phyloP scores from a whole-genome alignment of 2,797 vertebrate genomes.

The Clarias pachynema region DNA sequence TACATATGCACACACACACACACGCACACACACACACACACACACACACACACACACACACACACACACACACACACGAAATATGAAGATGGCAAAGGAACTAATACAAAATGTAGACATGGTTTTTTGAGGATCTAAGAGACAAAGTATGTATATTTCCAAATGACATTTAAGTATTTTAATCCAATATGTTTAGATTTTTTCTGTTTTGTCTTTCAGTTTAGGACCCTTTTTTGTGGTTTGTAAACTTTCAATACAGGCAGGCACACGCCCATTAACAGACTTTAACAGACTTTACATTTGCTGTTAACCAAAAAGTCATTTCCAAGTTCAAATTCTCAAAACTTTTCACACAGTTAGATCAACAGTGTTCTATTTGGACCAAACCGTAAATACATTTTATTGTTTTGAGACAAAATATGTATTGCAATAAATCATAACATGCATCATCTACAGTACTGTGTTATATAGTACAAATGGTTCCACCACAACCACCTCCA shows the following conservation, averaged over 20 bases:
- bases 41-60: background rate
- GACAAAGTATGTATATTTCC: background rate
- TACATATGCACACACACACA: slow-evolving; percentile 37
- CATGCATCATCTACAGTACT: too few species aligned
- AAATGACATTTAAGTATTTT: background rate
- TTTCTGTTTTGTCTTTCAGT: background rate
- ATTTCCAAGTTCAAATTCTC: background rate
- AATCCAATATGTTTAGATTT: background rate
- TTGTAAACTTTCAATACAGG: background rate
- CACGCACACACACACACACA: slow-evolving; percentile 7
- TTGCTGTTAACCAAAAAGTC: background rate
- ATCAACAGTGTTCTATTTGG: background rate
- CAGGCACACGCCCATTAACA: background rate
- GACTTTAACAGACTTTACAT: background rate
- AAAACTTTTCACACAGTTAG: background rate
- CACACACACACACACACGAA: background rate
- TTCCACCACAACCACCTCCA: too few species aligned
- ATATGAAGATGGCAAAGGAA: background rate
- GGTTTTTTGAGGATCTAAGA: background rate
- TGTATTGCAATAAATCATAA: too few species aligned
- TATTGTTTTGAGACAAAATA: background rate
- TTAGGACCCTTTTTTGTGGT: background rate
- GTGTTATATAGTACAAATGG: too few species aligned
- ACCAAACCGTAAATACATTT: background rate
- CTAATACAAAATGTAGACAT: background rate